Conservation (phyloP, 2,113 vertebrate genomes). For the Amazona vittata region DNA sequence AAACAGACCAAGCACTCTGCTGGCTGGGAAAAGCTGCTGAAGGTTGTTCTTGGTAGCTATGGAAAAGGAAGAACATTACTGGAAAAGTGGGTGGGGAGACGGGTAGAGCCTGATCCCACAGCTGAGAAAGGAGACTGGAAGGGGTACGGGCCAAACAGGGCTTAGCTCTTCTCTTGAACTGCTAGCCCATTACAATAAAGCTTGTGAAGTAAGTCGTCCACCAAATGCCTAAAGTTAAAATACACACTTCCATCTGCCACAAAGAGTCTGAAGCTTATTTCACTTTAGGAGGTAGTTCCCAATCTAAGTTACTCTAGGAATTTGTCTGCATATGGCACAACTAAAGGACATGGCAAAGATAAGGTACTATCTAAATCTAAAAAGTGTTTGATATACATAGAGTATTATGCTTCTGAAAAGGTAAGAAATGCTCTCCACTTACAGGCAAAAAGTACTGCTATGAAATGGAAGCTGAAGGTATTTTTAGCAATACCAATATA, state of each 20-base stretch:
- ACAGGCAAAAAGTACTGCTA: not conserved
- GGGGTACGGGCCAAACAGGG: not conserved
- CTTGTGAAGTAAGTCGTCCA: not conserved
- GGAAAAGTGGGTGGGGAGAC: not conserved
- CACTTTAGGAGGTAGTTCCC: not conserved
- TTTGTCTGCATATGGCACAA: not conserved
- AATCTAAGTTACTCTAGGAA: not conserved
- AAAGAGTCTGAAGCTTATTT: not conserved
- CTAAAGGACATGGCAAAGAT: not conserved
- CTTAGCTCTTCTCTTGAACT: not conserved
- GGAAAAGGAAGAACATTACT: not conserved
- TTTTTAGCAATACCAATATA: not conserved
- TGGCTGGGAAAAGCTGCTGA: slow-evolving; percentile 9
- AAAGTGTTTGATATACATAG: not conserved
- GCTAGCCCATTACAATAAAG: not conserved
- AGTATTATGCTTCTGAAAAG: not conserved
- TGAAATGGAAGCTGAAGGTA: not conserved
- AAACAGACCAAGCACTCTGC: not conserved
- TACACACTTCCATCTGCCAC: not conserved
- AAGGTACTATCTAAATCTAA: not conserved
- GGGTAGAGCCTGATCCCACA: not conserved
- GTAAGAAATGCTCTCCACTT: not conserved
- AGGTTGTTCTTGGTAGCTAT: not conserved
- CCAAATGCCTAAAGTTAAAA: not conserved
- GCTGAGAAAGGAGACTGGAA: not conserved